Conservation (phyloP, 2,797 vertebrate species). For the Lemur catta region DNA sequence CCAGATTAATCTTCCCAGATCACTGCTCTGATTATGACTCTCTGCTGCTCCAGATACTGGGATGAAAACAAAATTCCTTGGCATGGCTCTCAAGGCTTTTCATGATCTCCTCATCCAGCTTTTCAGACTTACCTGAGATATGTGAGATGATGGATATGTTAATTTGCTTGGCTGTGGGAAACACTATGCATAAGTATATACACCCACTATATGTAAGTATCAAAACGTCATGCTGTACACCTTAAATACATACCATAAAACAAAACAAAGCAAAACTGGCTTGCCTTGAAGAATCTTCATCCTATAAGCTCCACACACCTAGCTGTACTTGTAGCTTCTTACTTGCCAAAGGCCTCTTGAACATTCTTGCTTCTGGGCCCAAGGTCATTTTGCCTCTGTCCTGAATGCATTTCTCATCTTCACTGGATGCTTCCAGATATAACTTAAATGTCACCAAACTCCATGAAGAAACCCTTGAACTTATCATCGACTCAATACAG, state of each 20-base stretch:
- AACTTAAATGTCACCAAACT: neutral
- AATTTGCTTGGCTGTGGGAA: neutral
- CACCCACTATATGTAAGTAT: neutral
- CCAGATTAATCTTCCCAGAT: neutral
- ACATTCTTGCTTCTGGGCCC: neutral
- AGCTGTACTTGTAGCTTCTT: neutral
- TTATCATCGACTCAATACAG: neutral
- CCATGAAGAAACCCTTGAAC: neutral
- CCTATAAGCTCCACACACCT: neutral
- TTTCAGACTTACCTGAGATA: neutral
- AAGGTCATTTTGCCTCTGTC: neutral
- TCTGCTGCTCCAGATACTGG: neutral
- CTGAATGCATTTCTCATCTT: neutral
- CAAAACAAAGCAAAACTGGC: neutral
- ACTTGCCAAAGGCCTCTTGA: neutral
- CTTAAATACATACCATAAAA: neutral
- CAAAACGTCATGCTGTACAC: neutral
- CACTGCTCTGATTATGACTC: neutral
- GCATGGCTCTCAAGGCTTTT: neutral
- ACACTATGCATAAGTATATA: neutral
- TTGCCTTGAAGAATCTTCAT: neutral
- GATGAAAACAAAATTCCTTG: neutral
- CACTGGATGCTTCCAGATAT: neutral
- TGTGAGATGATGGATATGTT: neutral
- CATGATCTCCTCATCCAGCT: neutral